Conservation (phyloP, 2,888 invertebrate genomes). For the Periphyllus acericola region DNA sequence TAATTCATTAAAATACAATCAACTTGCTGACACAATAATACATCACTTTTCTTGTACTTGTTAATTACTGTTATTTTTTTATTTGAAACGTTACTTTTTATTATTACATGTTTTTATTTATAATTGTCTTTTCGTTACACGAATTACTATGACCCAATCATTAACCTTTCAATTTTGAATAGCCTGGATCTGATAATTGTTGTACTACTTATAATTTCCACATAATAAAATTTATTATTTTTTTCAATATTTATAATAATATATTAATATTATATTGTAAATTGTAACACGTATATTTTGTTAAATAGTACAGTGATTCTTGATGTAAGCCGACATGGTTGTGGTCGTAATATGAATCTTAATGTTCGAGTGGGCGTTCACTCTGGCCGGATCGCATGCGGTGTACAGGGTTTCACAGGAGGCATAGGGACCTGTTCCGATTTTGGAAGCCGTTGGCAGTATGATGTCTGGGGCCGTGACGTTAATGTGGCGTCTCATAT, state of each 20-base stretch:
- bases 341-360: constrained; percentile 72
- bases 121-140: no score
- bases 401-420: constrained; percentile 87
- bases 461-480: constrained; percentile 94
- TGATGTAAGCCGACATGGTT: constrained; percentile 1
- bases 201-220: no score
- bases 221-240: neutral
- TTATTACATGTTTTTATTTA: no score
- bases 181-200: no score
- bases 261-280: neutral
- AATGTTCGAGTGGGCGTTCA: constrained; percentile 95
- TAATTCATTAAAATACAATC: no score
- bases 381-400: constrained; percentile 88
- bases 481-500: constrained; percentile 89
- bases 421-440: neutral
- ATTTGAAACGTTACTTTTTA: no score
- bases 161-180: no score
- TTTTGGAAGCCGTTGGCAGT: constrained; percentile 75
- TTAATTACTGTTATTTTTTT: no score
- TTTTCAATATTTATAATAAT: neutral
- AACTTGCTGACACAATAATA: no score
- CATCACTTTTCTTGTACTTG: no score
- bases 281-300: neutral
- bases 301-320: constrained; percentile 11
- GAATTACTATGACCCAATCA: no score